These are phyloP conservation scores for Leptoteleia sp. DNA, from an alignment of 1,140 invertebrate species.

Conservation along the genomic window DNA sequence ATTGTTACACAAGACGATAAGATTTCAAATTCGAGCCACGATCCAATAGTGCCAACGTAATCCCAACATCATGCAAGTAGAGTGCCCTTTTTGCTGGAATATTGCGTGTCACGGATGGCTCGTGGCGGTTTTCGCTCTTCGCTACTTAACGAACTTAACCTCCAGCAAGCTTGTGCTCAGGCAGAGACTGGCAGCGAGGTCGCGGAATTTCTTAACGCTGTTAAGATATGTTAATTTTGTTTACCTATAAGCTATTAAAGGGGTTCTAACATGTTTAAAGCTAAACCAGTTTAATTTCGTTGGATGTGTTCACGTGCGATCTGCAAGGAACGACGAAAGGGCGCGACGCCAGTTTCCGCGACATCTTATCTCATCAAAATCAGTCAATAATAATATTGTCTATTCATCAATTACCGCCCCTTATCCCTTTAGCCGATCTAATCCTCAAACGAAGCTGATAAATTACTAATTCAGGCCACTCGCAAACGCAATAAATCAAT, in stretches of 20 bases:
- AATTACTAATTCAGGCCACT: constrained; percentile 38
- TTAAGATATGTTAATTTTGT: constrained; percentile 82
- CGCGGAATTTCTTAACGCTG: constrained; percentile 81
- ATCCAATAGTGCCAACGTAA: constrained; percentile 62
- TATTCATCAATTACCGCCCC: constrained; percentile 37
- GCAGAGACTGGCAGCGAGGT: constrained; percentile 67
- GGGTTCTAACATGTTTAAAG: constrained; percentile 80
- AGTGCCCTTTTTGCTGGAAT: constrained; percentile 66
- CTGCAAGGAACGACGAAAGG: constrained; percentile 69
- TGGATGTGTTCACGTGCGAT: constrained; percentile 76
- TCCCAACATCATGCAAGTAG: constrained; percentile 56
- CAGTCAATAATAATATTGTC: constrained; percentile 60
- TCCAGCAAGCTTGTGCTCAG: constrained; percentile 61
- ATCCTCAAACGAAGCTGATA: constrained; percentile 28
- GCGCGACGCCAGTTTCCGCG: constrained; percentile 29
- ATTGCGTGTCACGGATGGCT: constrained; percentile 73
- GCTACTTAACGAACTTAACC: constrained; percentile 72
- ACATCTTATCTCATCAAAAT: constrained; percentile 56
- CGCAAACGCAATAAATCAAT: no score
- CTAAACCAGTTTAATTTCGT: constrained; percentile 81
- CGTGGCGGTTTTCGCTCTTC: constrained; percentile 70
- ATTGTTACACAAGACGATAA: constrained; percentile 50
- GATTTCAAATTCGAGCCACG: constrained; percentile 57
- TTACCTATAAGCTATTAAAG: constrained; percentile 82
- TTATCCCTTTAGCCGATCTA: constrained; percentile 18